Percentiles rank a stretch among this genome's conserved stretches.
Conservation (phyloP, 2,888 invertebrate genomes). For the Ophraella communa region DNA sequence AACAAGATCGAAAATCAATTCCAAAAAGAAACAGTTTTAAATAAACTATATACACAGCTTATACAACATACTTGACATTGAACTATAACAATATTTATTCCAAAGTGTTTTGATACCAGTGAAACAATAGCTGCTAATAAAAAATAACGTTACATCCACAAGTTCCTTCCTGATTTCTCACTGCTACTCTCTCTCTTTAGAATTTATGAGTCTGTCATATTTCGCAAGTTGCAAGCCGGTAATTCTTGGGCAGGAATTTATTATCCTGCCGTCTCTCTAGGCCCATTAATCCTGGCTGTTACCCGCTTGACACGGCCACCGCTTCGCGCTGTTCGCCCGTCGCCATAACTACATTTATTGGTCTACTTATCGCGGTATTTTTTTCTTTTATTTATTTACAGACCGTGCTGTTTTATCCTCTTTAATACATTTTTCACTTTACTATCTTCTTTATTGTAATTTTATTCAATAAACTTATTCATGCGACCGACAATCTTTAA, state of each 20-base stretch:
- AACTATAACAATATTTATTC: too few relatives aligned
- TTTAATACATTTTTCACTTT: slow-evolving; percentile 30
- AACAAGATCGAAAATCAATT: too few relatives aligned
- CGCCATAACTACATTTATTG: slow-evolving; percentile 37
- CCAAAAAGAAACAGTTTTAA: too few relatives aligned
- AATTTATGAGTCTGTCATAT: slow-evolving; percentile 68
- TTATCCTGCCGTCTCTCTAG: slow-evolving; percentile 64
- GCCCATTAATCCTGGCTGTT: slow-evolving; percentile 56
- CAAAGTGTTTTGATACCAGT: background rate
- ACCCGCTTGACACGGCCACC: slow-evolving; percentile 51
- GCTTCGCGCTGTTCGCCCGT: slow-evolving; percentile 40
- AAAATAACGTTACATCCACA: slow-evolving; percentile 41
- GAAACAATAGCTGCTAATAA: slow-evolving; percentile 16
- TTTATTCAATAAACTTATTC: slow-evolving; percentile 19
- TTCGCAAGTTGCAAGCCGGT: slow-evolving; percentile 67
- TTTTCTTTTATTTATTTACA: slow-evolving; percentile 30
- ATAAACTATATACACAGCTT: too few relatives aligned
- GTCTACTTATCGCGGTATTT: slow-evolving; percentile 32
- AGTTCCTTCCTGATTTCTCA: slow-evolving; percentile 55
- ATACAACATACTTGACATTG: too few relatives aligned
- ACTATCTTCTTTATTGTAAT: slow-evolving; percentile 25
- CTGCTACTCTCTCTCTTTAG: slow-evolving; percentile 54
- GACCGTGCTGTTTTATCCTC: slow-evolving; percentile 25
- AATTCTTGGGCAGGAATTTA: slow-evolving; percentile 67
- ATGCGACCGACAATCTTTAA: slow-evolving; percentile 6